Evolutionary conservation across 2,888 invertebrate species (phyloP).

Genomic region (Thumatha senex): DNA sequence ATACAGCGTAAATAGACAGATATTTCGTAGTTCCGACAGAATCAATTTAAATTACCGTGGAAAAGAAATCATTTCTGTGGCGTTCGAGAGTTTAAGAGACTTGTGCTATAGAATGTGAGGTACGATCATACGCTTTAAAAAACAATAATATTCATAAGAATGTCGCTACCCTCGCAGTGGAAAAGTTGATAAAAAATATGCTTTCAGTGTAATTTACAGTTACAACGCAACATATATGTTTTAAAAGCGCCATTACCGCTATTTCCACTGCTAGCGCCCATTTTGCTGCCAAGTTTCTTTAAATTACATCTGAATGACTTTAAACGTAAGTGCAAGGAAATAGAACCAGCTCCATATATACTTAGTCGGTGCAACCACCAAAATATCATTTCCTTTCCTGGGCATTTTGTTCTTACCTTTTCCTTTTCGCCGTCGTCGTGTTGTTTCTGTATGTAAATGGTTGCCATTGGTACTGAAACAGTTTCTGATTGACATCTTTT

Average conservation of each 20-base stretch:
- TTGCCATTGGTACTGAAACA: no score
- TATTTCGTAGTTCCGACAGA: no score
- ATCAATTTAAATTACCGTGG: no score
- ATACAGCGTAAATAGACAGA: no score
- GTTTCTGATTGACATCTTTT: no score
- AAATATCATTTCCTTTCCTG: no score
- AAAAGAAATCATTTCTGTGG: no score
- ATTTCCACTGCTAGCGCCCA: conserved; percentile 35
- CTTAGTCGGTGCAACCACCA: no score
- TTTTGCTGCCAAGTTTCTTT: conserved; percentile 27
- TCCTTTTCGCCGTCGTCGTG: no score
- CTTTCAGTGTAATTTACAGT: conserved; percentile 17
- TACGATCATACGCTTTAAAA: neutral
- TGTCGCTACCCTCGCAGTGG: neutral
- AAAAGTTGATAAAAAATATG: conserved; percentile 20
- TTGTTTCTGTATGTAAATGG: no score
- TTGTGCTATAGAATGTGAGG: neutral
- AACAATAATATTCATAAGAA: neutral
- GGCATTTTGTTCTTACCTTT: no score
- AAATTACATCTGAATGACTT: conserved; percentile 12
- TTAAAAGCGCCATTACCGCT: conserved; percentile 37
- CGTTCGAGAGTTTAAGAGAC: neutral
- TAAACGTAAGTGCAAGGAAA: neutral
- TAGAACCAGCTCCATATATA: no score
- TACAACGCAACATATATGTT: conserved; percentile 13